Percentiles rank a stretch among this genome's conserved stretches.
Conservation (phyloP, 2,113 vertebrate genomes). For the Noctilio leporinus region DNA sequence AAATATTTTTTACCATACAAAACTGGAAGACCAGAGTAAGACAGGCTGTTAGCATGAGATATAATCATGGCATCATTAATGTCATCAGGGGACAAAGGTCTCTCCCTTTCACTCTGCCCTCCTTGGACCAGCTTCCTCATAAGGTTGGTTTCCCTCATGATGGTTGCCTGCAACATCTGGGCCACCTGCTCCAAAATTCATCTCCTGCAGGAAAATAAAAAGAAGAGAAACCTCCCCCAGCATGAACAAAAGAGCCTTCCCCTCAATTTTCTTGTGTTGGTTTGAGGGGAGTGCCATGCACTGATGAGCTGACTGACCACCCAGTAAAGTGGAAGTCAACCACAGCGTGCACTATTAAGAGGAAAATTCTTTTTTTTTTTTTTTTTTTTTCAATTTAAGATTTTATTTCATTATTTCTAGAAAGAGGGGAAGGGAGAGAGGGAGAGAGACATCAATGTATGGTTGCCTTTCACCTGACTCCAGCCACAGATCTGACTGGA, state of each 20-base stretch:
- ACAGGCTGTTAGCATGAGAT: background rate
- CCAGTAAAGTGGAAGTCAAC: fast-evolving
- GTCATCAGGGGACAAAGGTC: background rate
- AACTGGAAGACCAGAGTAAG: background rate
- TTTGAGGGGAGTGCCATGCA: background rate
- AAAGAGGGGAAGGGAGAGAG: too few relatives aligned
- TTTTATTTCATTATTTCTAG: too few relatives aligned
- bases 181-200: background rate
- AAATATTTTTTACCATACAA: background rate
- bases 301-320: background rate
- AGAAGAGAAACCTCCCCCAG: background rate
- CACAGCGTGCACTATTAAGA: background rate
- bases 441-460: too few relatives aligned
- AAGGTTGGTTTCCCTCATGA: background rate
- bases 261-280: background rate
- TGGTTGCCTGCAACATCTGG: background rate
- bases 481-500: too few relatives aligned
- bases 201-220: background rate
- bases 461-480: too few relatives aligned
- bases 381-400: too few relatives aligned
- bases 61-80: fast-evolving
- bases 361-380: background rate
- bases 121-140: background rate
- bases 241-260: background rate
- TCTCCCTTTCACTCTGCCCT: background rate